Base-by-base conservation (phyloP, 2,797 vertebrate genomes). In the Australoheros facetus region DNA sequence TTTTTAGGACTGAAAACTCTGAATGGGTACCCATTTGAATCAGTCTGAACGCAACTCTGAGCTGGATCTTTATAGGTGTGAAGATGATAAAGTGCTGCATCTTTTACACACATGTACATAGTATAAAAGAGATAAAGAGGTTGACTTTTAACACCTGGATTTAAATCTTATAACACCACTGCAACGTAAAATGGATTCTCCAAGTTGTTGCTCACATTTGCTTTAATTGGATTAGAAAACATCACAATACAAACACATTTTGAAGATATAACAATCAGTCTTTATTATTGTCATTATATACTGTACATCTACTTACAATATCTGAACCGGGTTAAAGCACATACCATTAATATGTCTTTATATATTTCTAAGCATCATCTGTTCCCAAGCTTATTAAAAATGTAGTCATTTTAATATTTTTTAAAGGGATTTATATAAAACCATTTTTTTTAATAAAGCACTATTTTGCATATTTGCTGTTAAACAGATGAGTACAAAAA, bases 231-330 rank as follows among this genome's bases (percentile, higher is more conserved):
- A 82, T 72, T 34, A 57, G 10, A 74, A 57, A 70, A 14, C 1
- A 37, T 19, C 11, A 62, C 55, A 54, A 56, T 19, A 69, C 16
- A 42, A 56, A 82, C 56, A 76, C 39, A 55, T 28, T 77, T 76
- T 28, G 16, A 72, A 87, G 72, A 71, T 56, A 78, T 77, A 81
- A 85, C 59, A 88, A 81, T 85, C 58, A 81, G 56, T 81, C 73
- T 91, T 90, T 93, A 89, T 93, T 91, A 72, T 42, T 75, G 54
- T 62, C 60, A 66, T 89, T 84, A 83, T 81, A 88, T 59, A 76
- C 75, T 88, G 75, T 91, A 91, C 89, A 91, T 79, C 81, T 75
- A 88, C 69, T 85, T 91, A 86, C 79, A 86, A 83, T 56, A 71
- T 82, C 34, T 72, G 13, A 85, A 75, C 74, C 13, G 72, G 39